A percentile compares a stretch with the other conserved stretches of the same genome.
Evolutionary conservation across 2,888 invertebrate species (phyloP).

Genomic region (Eupithecia dodoneata): DNA sequence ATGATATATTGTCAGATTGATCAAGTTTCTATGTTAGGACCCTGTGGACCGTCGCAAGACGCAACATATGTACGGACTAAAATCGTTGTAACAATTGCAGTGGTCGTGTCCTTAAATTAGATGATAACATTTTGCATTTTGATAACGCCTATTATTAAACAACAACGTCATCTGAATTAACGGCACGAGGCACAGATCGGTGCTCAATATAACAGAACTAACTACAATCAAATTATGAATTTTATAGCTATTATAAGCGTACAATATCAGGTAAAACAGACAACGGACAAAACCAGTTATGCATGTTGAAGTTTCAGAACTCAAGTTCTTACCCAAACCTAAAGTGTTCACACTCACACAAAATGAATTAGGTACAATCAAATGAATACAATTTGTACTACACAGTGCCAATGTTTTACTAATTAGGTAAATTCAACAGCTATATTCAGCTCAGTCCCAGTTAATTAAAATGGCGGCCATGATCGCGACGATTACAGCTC

Average conservation of each 20-base stretch:
- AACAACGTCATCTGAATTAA: conserved; percentile 39
- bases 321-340: conserved; percentile 14
- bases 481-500: background rate
- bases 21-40: conserved; percentile 68
- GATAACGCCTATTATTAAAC: conserved; percentile 15
- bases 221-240: conserved; percentile 26
- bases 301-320: conserved; percentile 23
- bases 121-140: conserved; percentile 13
- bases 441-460: conserved; percentile 25
- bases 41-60: conserved; percentile 74
- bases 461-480: conserved; percentile 11
- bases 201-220: conserved; percentile 26
- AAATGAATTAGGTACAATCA: conserved; percentile 33
- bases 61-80: conserved; percentile 66
- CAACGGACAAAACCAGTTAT: conserved; percentile 37
- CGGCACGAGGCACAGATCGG: conserved; percentile 31
- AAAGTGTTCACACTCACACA: conserved; percentile 32
- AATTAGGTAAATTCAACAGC: conserved; percentile 32
- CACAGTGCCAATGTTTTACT: conserved; percentile 43
- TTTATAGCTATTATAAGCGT: conserved; percentile 32
- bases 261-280: conserved; percentile 28
- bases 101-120: conserved; percentile 46
- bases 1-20: conserved; percentile 65
- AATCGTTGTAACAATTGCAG: conserved; percentile 68
- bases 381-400: conserved; percentile 46